Percentiles rank a stretch among this genome's conserved stretches.
Conservation (phyloP, 2,797 vertebrate genomes). For the Siniperca undulata region DNA sequence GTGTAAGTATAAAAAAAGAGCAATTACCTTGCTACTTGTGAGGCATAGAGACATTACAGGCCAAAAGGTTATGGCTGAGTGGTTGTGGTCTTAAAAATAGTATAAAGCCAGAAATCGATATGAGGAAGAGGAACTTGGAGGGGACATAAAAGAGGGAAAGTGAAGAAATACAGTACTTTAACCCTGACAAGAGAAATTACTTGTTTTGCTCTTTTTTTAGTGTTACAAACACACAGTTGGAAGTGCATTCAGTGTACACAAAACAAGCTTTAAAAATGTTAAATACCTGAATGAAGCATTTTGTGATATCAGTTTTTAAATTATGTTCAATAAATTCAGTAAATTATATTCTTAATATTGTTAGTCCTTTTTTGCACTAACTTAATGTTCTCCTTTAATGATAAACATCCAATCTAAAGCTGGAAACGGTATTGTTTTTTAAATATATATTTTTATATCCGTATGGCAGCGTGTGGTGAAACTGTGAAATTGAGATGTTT, state of each 20-base stretch:
- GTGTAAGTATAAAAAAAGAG: constrained; percentile 30
- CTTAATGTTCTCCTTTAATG: neutral
- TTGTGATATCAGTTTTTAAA: neutral
- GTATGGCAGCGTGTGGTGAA: too few relatives aligned
- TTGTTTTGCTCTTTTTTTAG: constrained; percentile 3
- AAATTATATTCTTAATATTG: neutral
- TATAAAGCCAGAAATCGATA: constrained; percentile 59
- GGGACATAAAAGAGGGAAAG: constrained; percentile 26
- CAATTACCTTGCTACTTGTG: constrained; percentile 40
- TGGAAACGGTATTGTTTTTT: neutral
- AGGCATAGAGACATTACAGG: constrained; percentile 58
- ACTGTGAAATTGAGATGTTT: too few relatives aligned
- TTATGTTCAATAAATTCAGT: too few relatives aligned
- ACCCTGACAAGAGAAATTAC: constrained; percentile 24
- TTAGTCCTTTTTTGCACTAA: neutral
- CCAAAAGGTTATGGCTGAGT: constrained; percentile 59
- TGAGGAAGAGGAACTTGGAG: constrained; percentile 50
- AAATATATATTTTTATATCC: too few relatives aligned
- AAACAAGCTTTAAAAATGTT: neutral
- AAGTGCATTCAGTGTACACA: neutral
- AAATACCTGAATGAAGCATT: neutral
- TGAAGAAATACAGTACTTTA: constrained; percentile 43
- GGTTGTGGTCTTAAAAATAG: constrained; percentile 55
- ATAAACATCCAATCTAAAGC: neutral
- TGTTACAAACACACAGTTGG: neutral